Evolutionary conservation across 2,797 vertebrate species (phyloP).

Genomic region (Sparidentex hasta): DNA sequence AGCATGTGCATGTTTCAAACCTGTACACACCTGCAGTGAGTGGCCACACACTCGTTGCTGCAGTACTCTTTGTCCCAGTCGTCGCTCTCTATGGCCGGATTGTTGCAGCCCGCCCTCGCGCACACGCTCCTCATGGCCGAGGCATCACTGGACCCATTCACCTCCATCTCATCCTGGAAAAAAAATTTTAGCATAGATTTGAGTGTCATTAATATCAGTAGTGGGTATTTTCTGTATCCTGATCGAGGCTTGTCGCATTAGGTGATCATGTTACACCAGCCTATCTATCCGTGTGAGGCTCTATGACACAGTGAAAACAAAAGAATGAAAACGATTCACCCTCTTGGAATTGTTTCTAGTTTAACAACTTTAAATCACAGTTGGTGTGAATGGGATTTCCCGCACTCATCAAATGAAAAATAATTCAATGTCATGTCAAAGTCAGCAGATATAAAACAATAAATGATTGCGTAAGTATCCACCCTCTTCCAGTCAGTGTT

Average conservation of each 20-base stretch:
- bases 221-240: neutral
- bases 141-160: slow-evolving; percentile 78
- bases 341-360: neutral
- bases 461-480: neutral
- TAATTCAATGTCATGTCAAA: neutral
- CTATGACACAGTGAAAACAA: neutral
- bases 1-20: neutral
- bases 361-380: neutral
- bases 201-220: neutral
- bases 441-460: neutral
- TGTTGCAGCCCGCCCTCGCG: slow-evolving; percentile 90
- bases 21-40: slow-evolving; percentile 88
- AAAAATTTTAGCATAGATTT: neutral
- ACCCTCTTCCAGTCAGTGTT: neutral
- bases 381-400: neutral
- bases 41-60: slow-evolving; percentile 93
- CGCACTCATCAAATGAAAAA: neutral
- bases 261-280: no score
- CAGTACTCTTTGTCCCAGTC: slow-evolving; percentile 95
- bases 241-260: neutral
- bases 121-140: slow-evolving; percentile 81
- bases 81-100: slow-evolving; percentile 85
- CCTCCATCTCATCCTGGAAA: slow-evolving; percentile 91
- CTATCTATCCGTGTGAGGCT: no score
- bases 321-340: neutral